Evolutionary conservation across 2,888 invertebrate species (phyloP), one percentile per base, ranked within the genome.

Genomic region (Chironomus riparius): DNA sequence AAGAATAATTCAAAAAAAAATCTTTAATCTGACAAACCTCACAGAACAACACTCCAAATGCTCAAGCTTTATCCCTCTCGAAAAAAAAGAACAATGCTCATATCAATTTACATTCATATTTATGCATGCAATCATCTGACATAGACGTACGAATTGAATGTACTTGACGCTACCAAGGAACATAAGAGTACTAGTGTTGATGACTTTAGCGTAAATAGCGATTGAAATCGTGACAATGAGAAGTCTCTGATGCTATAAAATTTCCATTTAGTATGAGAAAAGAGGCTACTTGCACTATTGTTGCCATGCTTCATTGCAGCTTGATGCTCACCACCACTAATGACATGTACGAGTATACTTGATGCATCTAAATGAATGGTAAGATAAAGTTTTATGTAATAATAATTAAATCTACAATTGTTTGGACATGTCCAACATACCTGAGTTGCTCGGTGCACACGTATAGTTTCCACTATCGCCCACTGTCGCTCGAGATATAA

Each of bases 401-500:
- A 28, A 28, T 38, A 38, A 38, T 38, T 38, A 38, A 38, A 38
- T 38, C 38, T 38, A 38, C 38, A 38, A 38, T 38, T 38, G 10
- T 38, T 38, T 38, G 38, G 10, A 38, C 38, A 38, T 38, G 38
- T 38, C 10, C 38, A 38, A 38, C 65, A 21, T 76, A 86, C 86
- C 87, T 79, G 90, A 90, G 81, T 90, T 90, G 81, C 89, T 89
- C 65, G 93, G 92, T 79, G 91, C 90, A 83, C 93, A 93, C 70
- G 92, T 93, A 82, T 93, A 93, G 86, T 92, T 92, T 79, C 93
- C 93, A 50, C 92, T 92, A 85, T 92, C 92, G 70, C 89, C 85
- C 13, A 91, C 88, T 78, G 90, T 87, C n/a, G 92, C 93, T 80
- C 92, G 89, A 70, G 92, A 91, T 79, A 93, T 91, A 79, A 92